Base-by-base conservation (phyloP, 2,113 vertebrate genomes). In the Corythornis cristatus region DNA sequence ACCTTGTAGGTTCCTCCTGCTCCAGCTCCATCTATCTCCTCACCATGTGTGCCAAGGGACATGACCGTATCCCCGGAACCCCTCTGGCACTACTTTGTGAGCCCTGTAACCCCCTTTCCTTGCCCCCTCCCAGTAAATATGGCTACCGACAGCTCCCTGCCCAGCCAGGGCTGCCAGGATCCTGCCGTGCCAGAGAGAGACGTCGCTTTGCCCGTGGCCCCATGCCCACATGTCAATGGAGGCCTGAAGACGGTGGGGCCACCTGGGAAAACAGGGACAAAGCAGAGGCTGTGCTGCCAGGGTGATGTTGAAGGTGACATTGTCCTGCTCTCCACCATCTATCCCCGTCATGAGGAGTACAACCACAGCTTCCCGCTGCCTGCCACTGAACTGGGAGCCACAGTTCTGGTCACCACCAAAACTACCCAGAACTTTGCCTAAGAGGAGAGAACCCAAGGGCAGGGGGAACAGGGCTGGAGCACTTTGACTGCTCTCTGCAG, bases 321-420 rank as follows among this genome's bases (percentile, higher is more conserved):
- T 5, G 4, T 88, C 61, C 89, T 92, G 33, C 68, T 81, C 7
- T 76, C 93, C 1, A 0, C 85, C 1, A 4, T 81, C 42, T 93
- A 77, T 46, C 22, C 86, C 21, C 48, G 1, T n/a, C 80, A 88
- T 1, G 81, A 96, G 71, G 86, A 97, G 72, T 25, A 50, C 81
- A 84, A 94, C 72, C 97, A 97, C 8, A n/a, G 94, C 45, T 85
- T 98, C 78, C 98, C 98, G 0, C 93, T 98, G 91, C 98, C 98
- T 0, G 98, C 98, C 93, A 98, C 97, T 1, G 98, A 98, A 86
- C 96, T 98, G 82, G 98, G 98, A 5, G 96, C 98, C 66, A 97
- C 98, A 0, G 96, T 95, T 7, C 92, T 98, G 83, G 98, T 98
- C 91, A 98, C 98, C 93, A 98, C 98, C 61, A 98, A 98, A 96